Evolutionary conservation across 2,888 invertebrate genomes (phyloP), one percentile per base, ranked within the genome.

Genomic region (Nycteola revayana): DNA sequence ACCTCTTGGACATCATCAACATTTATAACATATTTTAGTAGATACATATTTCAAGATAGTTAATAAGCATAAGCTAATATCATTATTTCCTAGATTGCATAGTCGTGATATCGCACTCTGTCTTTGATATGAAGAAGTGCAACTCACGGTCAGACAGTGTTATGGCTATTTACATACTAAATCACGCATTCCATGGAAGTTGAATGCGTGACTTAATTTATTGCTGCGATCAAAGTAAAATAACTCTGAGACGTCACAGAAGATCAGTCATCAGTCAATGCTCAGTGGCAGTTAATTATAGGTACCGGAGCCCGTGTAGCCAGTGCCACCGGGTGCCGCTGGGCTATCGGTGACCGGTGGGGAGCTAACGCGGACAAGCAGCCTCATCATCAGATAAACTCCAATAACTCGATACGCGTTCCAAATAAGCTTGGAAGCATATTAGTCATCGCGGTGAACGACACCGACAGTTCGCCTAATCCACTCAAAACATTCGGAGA

Each of bases 401-500:
- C 78, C 81, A 81, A 82, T 83, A 81, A 80, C 76, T 76, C 76
- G 78, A 77, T 79, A 71, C 66, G 69, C 78, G 80, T 77, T 79
- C 85, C 68, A 83, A 81, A 87, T 88, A 85, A 83, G 75, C 81
- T 68, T 58, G 41, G 58, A 42, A 61, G 60, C 54, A 65, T 78
- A 87, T 87, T 84, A 85, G 79, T 86, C 81, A 87, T 57, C 73
- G 59, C 60, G 52, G 71, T 63, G 71, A 63, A 67, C 74, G 64
- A 66, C 69, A 73, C 75, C 69, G 77, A 74, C 78, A 71, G 78
- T 76, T 76, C 68, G 78, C 71, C 76, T 86, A 87, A 88, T 87
- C 87, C 85, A 83, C 84, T 86, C 83, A 85, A 86, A 86, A 85
- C 84, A 80, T 84, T 79, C 81, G 72, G 82, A 75, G 81, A 85